Percentiles rank a stretch among this genome's conserved stretches.
phyloP scores from a whole-genome alignment of 2,113 vertebrate species.

The Sander lucioperca region DNA sequence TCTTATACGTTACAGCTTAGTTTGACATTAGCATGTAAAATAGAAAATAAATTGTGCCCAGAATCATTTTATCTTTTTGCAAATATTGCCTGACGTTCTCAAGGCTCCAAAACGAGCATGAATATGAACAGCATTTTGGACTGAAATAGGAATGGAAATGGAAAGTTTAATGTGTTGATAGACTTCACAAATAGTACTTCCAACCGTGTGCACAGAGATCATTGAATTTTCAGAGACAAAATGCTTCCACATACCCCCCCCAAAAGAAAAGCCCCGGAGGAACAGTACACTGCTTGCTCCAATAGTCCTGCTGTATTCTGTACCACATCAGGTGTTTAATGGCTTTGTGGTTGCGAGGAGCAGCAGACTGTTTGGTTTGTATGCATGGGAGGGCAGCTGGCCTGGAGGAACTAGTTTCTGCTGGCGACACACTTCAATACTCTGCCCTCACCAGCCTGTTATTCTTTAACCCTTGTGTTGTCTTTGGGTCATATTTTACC shows the following conservation, averaged over 20 bases:
- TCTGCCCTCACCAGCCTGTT: conserved; percentile 20
- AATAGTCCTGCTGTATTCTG: conserved; percentile 3
- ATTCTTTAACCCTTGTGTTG: too few relatives aligned
- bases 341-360: conserved; percentile 17
- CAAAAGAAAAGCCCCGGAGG: background rate
- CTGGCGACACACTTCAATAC: conserved; percentile 37
- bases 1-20: background rate
- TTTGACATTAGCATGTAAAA: conserved; percentile 8
- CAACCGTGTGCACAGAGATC: conserved; percentile 14
- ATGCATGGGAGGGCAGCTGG: conserved; percentile 17
- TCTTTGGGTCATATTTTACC: too few relatives aligned
- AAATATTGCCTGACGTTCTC: conserved; percentile 29
- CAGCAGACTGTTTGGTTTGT: conserved; percentile 18
- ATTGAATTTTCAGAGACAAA: conserved; percentile 39
- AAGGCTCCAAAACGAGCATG: conserved; percentile 12
- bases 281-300: background rate
- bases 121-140: conserved; percentile 36
- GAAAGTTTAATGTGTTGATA: conserved; percentile 38
- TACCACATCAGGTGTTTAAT: conserved; percentile 40
- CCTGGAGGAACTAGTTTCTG: conserved; percentile 46
- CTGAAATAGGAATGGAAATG: conserved; percentile 41
- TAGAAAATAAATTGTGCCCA: background rate
- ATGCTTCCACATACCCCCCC: too few relatives aligned
- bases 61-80: conserved; percentile 28
- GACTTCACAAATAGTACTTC: conserved; percentile 31